Base-by-base conservation (phyloP, 2,113 vertebrate genomes). In the Lophius piscatorius region DNA sequence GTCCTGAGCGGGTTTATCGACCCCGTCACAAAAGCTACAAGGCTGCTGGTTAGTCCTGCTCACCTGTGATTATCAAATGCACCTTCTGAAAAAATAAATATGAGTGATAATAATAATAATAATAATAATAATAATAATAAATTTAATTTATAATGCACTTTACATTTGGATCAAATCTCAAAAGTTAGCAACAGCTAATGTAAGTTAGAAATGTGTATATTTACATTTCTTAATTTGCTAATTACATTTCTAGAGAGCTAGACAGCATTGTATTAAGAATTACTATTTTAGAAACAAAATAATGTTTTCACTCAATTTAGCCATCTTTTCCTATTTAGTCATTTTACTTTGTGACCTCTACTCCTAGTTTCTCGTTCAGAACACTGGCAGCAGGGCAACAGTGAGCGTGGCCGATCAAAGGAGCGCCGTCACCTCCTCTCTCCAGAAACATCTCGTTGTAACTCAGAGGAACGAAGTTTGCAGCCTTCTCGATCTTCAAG, bases 21-120 rank as follows among this genome's bases (percentile, higher is more conserved):
- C 94, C 94, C 2, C 93, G 95, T 40, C 94, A 96, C 66, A 94
- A 95, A 80, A 98, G 97, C 78, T 99, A 98, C 87, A 97, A 96
- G 77, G 94, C 95, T 61, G 95, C 96, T 2, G 91, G 92, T 97
- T 39, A 56, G 89, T 83, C n/a, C 16, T 56, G 6, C 31, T 45
- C 24, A 20, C 40, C 22, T 54, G 11, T 42, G 52, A 3, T 26
- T 6, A 12, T 38, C 23, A 24, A n/a, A n/a, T n/a, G n/a, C n/a
- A n/a, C n/a, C n/a, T n/a, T n/a, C n/a, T n/a, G n/a, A n/a, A n/a
- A n/a, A n/a, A n/a, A n/a, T n/a, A n/a, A n/a, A n/a, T n/a, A n/a
- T n/a, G n/a, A n/a, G n/a, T 28, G 9, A 28, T 28, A n/a, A n/a
- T n/a, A n/a, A n/a, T n/a, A n/a, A n/a, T n/a, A n/a, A n/a, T n/a